Percentiles rank a stretch among this genome's conserved stretches.
phyloP scores from a whole-genome alignment of 2,797 vertebrate genomes.

The Enteromius radiatus region DNA sequence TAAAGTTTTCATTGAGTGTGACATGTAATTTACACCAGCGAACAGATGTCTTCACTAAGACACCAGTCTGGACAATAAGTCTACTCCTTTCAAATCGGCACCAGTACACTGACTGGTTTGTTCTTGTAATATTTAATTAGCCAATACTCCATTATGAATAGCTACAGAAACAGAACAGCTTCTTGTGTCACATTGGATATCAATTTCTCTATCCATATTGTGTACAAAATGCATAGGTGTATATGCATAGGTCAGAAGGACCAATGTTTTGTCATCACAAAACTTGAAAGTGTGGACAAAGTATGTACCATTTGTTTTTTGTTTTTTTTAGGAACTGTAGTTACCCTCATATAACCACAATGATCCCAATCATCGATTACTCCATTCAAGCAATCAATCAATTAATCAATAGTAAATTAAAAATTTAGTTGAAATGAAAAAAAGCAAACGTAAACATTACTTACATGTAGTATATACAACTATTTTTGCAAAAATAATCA shows the following conservation, averaged over 20 bases:
- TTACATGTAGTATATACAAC: neutral
- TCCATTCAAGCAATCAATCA: neutral
- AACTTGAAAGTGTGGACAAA: neutral
- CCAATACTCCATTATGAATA: neutral
- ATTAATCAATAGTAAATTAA: neutral
- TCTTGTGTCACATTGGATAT: neutral
- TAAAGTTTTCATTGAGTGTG: constrained; percentile 52
- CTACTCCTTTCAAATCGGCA: neutral
- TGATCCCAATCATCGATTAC: neutral
- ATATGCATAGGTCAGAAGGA: too few relatives aligned
- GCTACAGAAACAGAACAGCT: neutral
- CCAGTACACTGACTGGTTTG: neutral
- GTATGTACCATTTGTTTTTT: too few relatives aligned
- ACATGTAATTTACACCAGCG: constrained; percentile 56
- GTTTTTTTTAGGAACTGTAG: neutral
- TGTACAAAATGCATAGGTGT: neutral
- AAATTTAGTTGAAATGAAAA: neutral
- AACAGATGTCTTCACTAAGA: constrained; percentile 55
- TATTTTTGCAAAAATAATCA: neutral
- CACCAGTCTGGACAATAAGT: constrained; percentile 26
- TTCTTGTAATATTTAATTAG: neutral
- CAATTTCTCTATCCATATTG: neutral
- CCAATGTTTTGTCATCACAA: neutral
- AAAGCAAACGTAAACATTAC: too few relatives aligned
- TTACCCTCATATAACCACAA: neutral